Conservation (phyloP, 1,140 invertebrate genomes). For the Drosophila nasuta region DNA sequence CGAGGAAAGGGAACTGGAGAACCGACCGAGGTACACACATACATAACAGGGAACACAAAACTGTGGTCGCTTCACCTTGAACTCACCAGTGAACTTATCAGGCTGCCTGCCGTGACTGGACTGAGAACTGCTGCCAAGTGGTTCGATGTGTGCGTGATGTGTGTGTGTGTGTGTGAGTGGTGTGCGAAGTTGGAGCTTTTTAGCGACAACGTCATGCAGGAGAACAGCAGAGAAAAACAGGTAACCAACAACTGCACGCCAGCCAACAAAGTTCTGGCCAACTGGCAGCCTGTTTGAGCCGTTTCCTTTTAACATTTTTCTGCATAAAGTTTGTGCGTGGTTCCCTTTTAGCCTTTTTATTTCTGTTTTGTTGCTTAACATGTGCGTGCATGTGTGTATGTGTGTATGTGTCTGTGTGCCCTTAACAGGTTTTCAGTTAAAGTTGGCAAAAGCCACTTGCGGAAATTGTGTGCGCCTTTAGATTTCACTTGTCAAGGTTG, state of each 20-base stretch:
- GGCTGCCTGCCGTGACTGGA: slow-evolving; percentile 48
- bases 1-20: not conserved
- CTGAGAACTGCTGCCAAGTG: slow-evolving; percentile 21
- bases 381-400: slow-evolving; percentile 27
- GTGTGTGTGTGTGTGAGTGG: too few relatives aligned
- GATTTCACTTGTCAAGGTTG: slow-evolving; percentile 78
- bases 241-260: slow-evolving; percentile 44
- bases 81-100: slow-evolving; percentile 77
- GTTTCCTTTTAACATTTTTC: slow-evolving; percentile 51
- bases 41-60: slow-evolving; percentile 28
- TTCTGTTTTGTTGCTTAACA: slow-evolving; percentile 6
- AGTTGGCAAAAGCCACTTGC: slow-evolving; percentile 80
- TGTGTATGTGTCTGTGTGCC: slow-evolving; percentile 36
- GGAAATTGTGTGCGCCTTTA: slow-evolving; percentile 76
- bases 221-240: slow-evolving; percentile 35
- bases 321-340: slow-evolving; percentile 69
- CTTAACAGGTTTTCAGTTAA: slow-evolving; percentile 79
- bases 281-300: slow-evolving; percentile 48
- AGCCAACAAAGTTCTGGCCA: slow-evolving; percentile 27
- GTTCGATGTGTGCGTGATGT: slow-evolving; percentile 16
- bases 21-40: slow-evolving; percentile 8
- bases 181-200: slow-evolving; percentile 60
- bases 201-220: slow-evolving; percentile 25
- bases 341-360: slow-evolving; percentile 50
- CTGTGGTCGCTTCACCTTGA: slow-evolving; percentile 73